A percentile compares a stretch with the other conserved stretches of the same genome.
phyloP scores from a whole-genome alignment of 2,888 invertebrate genomes.

The Rhopalosiphum nymphaeae region DNA sequence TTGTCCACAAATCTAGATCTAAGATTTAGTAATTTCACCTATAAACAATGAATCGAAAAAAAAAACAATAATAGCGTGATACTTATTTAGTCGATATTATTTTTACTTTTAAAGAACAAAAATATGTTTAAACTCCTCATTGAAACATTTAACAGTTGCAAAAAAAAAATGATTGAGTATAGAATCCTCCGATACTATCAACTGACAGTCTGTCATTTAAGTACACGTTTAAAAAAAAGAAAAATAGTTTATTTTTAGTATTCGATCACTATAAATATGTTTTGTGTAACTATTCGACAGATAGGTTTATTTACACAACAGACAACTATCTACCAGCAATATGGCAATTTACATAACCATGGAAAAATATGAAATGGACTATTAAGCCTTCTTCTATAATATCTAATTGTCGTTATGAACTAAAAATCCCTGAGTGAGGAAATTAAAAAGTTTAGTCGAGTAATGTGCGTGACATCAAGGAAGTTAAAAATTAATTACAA shows the following conservation, averaged over 20 bases:
- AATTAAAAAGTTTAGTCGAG: background rate
- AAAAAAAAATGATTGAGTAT: background rate
- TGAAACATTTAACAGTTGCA: background rate
- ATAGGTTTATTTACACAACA: background rate
- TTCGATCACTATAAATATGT: background rate
- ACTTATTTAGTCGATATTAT: background rate
- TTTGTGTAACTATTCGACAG: background rate
- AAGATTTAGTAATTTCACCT: background rate
- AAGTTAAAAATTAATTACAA: background rate
- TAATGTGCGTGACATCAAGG: background rate
- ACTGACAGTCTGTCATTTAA: background rate
- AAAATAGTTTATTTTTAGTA: slow-evolving; percentile 13
- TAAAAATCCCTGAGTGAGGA: background rate
- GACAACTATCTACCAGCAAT: background rate
- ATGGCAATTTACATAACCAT: background rate
- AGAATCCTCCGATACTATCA: background rate
- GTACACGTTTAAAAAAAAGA: background rate
- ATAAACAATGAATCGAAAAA: background rate
- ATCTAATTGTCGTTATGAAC: background rate
- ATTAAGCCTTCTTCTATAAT: background rate
- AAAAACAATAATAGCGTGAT: background rate
- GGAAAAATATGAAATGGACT: background rate
- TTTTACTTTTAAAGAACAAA: background rate
- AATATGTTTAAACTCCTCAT: background rate
- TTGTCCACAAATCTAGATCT: background rate